Conservation (phyloP, 2,797 vertebrate species). For the Lagocephalus sceleratus region DNA sequence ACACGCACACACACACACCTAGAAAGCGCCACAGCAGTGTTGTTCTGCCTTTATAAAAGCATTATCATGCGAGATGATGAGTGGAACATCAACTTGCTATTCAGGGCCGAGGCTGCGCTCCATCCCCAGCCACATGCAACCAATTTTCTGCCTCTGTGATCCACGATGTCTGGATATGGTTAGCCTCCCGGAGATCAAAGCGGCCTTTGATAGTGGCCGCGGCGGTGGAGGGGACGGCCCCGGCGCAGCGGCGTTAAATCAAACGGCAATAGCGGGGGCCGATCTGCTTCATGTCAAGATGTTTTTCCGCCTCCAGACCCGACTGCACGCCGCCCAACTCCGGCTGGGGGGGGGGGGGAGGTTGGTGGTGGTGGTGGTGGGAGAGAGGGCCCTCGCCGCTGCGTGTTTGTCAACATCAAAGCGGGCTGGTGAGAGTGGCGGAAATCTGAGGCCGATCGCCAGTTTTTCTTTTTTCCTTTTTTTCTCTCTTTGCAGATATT, state of each 20-base stretch:
- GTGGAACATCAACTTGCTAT: conserved; percentile 72
- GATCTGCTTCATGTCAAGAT: conserved; percentile 78
- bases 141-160: conserved; percentile 86
- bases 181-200: conserved; percentile 90
- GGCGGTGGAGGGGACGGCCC: conserved; percentile 77
- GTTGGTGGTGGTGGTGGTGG: no score
- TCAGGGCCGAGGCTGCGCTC: conserved; percentile 57
- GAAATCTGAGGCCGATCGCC: conserved; percentile 4
- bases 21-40: conserved; percentile 1
- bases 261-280: conserved; percentile 74
- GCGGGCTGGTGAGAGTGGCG: conserved; percentile 16
- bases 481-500: not conserved
- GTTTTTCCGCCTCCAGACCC: conserved; percentile 63
- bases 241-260: conserved; percentile 69
- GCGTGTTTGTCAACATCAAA: conserved; percentile 44
- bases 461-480: no score
- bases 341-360: conserved; percentile 62
- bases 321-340: conserved; percentile 54
- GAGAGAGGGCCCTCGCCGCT: conserved; percentile 21
- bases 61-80: conserved; percentile 62
- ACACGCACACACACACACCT: conserved; percentile 4
- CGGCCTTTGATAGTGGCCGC: conserved; percentile 83
- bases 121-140: conserved; percentile 84
- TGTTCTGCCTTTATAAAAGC: conserved; percentile 28
- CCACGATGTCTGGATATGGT: conserved; percentile 91